Conservation (phyloP, 2,888 invertebrate genomes). For the Acrocera orbiculus region DNA sequence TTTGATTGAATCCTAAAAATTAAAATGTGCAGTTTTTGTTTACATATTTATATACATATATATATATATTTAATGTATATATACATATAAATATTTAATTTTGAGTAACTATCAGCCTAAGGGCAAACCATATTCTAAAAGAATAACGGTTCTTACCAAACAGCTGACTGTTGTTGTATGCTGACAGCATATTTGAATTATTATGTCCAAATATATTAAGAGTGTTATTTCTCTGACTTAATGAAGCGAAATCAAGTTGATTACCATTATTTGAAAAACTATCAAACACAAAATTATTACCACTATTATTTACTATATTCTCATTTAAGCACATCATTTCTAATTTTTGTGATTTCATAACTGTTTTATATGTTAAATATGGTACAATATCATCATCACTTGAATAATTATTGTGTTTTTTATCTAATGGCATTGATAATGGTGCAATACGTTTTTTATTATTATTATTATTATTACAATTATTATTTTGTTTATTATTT, state of each 20-base stretch:
- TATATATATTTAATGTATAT: too few relatives aligned
- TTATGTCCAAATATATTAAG: conserved; percentile 15
- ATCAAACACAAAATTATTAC: conserved; percentile 10
- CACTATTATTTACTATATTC: conserved; percentile 3
- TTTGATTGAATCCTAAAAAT: too few relatives aligned
- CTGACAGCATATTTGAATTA: conserved; percentile 12
- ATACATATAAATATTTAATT: too few relatives aligned
- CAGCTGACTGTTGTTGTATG: conserved; percentile 17
- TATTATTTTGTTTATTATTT: not conserved
- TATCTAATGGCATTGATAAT: conserved; percentile 24
- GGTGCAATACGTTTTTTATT: conserved; percentile 18
- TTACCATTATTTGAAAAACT: conserved; percentile 15
- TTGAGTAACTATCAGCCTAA: too few relatives aligned
- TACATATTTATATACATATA: too few relatives aligned
- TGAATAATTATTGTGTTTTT: conserved; percentile 15
- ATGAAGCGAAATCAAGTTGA: conserved; percentile 17
- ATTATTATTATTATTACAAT: not conserved
- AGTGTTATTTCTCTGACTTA: conserved; percentile 14
- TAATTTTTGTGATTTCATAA: conserved; percentile 22
- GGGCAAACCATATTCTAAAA: too few relatives aligned
- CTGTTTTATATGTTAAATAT: conserved; percentile 35
- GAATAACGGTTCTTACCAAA: conserved; percentile 16
- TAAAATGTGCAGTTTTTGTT: too few relatives aligned
- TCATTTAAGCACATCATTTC: conserved; percentile 13
- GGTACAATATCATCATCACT: conserved; percentile 24